These are phyloP conservation scores for rabbit (Oryctolagus cuniculus) DNA, from an alignment of 2,113 vertebrate genomes.

Conservation along the genomic window mOryCun1.1 NC_091451.1:22342001-22342500, in stretches of 20 bases:
- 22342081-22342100: background rate
- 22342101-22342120: background rate
- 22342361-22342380: background rate
- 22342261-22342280: accelerated
- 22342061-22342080: background rate
- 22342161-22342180: background rate
- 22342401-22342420: background rate
- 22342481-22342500: background rate
- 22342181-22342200: background rate
- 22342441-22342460: background rate
- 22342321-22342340: too few species aligned
- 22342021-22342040: accelerated
- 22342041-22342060: background rate
- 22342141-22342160: too few species aligned
- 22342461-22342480: background rate
- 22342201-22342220: accelerated
- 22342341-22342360: background rate
- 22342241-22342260: background rate
- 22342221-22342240: background rate
- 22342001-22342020: background rate
- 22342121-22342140: too few species aligned
- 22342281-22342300: background rate
- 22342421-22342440: background rate
- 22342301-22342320: too few species aligned
- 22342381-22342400: background rate